Percentiles rank a stretch among this genome's conserved stretches.
These are phyloP conservation scores for Rhea pennata DNA, from an alignment of 2,113 vertebrate genomes.

Conservation along the genomic window DNA sequence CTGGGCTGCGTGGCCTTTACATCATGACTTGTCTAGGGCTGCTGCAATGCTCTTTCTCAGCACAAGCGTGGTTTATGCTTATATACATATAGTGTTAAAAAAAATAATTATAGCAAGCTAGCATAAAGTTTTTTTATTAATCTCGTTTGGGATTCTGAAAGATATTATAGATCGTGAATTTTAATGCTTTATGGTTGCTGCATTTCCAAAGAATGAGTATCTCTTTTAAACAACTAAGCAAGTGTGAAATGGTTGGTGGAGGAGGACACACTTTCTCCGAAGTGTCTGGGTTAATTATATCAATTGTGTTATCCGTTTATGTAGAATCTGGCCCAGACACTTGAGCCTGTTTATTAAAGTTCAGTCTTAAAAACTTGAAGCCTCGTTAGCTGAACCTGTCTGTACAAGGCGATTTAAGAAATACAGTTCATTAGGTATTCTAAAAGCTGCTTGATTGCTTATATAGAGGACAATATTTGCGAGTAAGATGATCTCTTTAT, in stretches of 20 bases:
- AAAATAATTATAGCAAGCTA: not conserved
- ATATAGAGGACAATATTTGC: not conserved
- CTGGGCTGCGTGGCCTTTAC: rapidly evolving
- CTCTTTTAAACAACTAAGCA: not conserved
- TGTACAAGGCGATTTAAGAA: not conserved
- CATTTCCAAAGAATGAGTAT: rapidly evolving
- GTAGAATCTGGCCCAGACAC: not conserved
- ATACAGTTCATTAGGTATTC: not conserved
- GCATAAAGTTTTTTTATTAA: not conserved
- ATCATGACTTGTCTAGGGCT: not conserved
- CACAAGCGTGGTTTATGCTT: too few species aligned
- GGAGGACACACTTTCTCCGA: not conserved
- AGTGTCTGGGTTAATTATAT: not conserved
- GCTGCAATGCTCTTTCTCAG: not conserved
- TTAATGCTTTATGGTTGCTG: not conserved
- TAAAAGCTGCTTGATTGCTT: not conserved
- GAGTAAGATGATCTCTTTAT: constrained; percentile 20
- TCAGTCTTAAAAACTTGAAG: not conserved
- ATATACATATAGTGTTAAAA: too few species aligned
- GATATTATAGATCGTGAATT: not conserved
- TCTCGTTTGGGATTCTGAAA: not conserved
- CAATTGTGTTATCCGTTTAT: not conserved
- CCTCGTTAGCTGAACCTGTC: constrained; percentile 2
- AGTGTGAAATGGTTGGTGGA: not conserved
- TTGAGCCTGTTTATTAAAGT: constrained; percentile 46